Conservation (phyloP, 2,888 invertebrate species). For the Eupithecia dodoneata region DNA sequence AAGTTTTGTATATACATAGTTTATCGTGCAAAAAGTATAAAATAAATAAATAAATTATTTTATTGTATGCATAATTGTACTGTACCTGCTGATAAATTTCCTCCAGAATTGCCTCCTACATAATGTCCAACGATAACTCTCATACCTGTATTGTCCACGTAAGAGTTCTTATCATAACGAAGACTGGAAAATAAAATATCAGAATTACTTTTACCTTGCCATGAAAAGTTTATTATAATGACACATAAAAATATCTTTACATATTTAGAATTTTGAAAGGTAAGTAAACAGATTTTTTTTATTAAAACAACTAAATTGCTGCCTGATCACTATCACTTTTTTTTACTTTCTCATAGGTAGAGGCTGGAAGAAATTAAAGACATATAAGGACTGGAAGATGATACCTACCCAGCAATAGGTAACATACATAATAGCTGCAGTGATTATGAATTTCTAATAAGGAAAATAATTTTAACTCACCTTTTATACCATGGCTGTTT, state of each 20-base stretch:
- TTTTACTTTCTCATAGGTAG: not conserved
- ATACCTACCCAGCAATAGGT: not conserved
- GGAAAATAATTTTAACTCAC: slow-evolving; percentile 49
- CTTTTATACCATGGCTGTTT: slow-evolving; percentile 70
- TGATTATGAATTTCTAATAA: not conserved
- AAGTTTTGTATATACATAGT: no score
- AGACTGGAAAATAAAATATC: slow-evolving; percentile 70
- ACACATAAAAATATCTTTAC: not conserved
- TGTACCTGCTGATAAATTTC: slow-evolving; percentile 91
- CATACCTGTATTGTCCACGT: slow-evolving; percentile 89
- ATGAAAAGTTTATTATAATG: not conserved
- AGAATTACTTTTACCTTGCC: not conserved
- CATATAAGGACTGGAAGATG: no score
- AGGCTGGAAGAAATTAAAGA: not conserved
- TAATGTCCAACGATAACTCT: slow-evolving; percentile 95
- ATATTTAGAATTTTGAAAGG: not conserved
- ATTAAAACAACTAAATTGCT: not conserved
- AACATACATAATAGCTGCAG: not conserved
- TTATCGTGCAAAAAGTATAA: no score
- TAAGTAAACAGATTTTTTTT: no score
- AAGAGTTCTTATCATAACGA: slow-evolving; percentile 86
- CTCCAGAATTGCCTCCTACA: slow-evolving; percentile 91
- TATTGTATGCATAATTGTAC: not conserved
- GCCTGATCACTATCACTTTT: not conserved
- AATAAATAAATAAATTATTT: not conserved